Evolutionary conservation across 2,113 vertebrate genomes (phyloP), one percentile per base, ranked within the genome.

Genomic region (Callaeas wilsoni): DNA sequence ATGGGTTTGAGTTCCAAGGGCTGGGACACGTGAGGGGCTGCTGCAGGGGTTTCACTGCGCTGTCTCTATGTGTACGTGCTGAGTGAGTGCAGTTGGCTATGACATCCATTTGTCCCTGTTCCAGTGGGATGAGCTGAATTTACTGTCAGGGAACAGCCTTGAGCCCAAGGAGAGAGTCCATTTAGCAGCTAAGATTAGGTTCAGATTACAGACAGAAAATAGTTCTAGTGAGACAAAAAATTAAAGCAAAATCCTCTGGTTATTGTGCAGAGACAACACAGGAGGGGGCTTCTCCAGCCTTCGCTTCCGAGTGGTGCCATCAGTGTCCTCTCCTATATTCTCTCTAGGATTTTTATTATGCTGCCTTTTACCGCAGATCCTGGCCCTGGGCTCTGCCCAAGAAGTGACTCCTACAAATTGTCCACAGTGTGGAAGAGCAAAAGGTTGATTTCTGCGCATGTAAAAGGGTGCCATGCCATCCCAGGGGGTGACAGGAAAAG

Each of bases 31-130:
- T 15, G 25, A 63, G 0, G 16, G 6, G 1, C 16, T 92, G 82
- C 82, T 85, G 79, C 78, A 90, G 79, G 37, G 63, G 41, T 73
- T 73, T 71, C 3, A 2, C 67, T 71, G 41, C 6, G 0, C 81
- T 3, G 1, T 78, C 22, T 27, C 37, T 12, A 5, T 0, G 1
- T 55, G 32, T 35, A 2, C 0, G 3, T 50, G 71, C 64, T 57
- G 59, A 80, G 71, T 77, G 88, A 46, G 50, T 86, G 71, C 68
- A n/a, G 50, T 55, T 74, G 86, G 52, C 76, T 92, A 49, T 47
- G 47, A 67, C 80, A 77, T 65, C 71, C 68, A 22, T 77, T 86
- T 90, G 88, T 88, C 64, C 68, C 79, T 35, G 41, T 83, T 86
- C 71, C 92, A 83, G 60, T 37, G 73, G 63, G 50, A 90, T 74